phyloP scores from a whole-genome alignment of 1,140 invertebrate genomes.

The Aphidius gifuensis region DNA sequence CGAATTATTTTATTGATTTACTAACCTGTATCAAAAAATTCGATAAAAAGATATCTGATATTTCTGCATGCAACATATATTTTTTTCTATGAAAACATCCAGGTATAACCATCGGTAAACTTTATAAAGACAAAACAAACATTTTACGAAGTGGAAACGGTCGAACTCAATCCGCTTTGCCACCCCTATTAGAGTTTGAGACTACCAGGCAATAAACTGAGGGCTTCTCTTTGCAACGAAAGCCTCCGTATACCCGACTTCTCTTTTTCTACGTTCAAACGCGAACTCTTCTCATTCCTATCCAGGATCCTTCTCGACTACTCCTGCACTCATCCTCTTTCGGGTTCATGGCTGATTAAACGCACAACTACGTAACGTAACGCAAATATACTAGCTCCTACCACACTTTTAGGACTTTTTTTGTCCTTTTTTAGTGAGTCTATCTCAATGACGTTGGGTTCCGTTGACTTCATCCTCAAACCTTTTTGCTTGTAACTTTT shows the following conservation, averaged over 20 bases:
- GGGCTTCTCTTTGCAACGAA: conserved; percentile 28
- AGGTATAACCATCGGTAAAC: too few relatives aligned
- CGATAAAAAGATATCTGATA: too few relatives aligned
- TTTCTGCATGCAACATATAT: too few relatives aligned
- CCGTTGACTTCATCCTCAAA: conserved; percentile 15
- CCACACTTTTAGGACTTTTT: conserved; percentile 15
- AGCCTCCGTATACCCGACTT: conserved; percentile 7
- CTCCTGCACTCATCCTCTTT: conserved; percentile 28
- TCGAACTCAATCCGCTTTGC: conserved; percentile 26
- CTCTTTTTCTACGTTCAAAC: conserved; percentile 19
- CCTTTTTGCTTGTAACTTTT: conserved; percentile 33
- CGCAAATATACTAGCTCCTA: conserved; percentile 49
- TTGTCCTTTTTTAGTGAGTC: conserved; percentile 7
- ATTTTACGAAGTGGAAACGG: neutral
- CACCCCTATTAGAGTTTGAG: conserved; percentile 14
- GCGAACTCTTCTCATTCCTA: neutral
- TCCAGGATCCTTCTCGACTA: neutral
- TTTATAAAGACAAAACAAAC: too few relatives aligned
- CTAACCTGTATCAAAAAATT: too few relatives aligned
- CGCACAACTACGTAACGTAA: conserved; percentile 53
- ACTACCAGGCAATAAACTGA: conserved; percentile 28
- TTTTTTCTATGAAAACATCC: too few relatives aligned
- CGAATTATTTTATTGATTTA: too few relatives aligned
- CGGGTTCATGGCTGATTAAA: conserved; percentile 52
- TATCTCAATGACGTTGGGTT: neutral